These are phyloP conservation scores for Caenorhabditis wallacei DNA, from an alignment of 2,888 invertebrate genomes.

Conservation along the genomic window DNA sequence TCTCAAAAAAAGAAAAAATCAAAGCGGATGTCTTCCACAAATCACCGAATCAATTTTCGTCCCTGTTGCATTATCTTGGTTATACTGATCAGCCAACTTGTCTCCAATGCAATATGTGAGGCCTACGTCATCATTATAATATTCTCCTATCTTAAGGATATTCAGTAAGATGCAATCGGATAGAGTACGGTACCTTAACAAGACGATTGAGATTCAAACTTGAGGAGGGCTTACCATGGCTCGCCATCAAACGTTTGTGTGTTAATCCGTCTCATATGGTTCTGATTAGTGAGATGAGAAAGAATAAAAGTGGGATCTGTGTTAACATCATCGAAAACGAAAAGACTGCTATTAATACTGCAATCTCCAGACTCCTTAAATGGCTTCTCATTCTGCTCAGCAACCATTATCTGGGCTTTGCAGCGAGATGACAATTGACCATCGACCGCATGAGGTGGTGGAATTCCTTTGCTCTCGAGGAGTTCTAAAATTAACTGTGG, in stretches of 20 bases:
- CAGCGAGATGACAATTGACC: not conserved
- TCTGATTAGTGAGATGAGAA: not conserved
- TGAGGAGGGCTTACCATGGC: no score
- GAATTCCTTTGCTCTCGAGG: not conserved
- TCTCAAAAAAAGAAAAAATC: not conserved
- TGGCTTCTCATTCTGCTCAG: no score
- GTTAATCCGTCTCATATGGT: no score
- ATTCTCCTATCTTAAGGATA: no score
- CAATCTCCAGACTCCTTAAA: not conserved
- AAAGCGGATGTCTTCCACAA: not conserved
- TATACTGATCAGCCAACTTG: no score
- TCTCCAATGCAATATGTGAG: no score
- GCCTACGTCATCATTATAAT: no score
- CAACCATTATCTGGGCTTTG: not conserved
- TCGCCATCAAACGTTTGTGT: no score
- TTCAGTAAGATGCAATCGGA: no score
- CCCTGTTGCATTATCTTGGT: no score
- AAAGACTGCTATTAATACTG: not conserved
- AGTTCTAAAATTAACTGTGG: not conserved
- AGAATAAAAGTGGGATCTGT: not conserved
- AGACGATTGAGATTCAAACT: no score
- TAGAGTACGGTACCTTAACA: no score
- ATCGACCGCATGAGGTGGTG: not conserved
- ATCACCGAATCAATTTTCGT: not conserved
- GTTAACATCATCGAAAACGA: not conserved